Conservation (phyloP, 2,113 vertebrate species). For the Marmota monax region DNA sequence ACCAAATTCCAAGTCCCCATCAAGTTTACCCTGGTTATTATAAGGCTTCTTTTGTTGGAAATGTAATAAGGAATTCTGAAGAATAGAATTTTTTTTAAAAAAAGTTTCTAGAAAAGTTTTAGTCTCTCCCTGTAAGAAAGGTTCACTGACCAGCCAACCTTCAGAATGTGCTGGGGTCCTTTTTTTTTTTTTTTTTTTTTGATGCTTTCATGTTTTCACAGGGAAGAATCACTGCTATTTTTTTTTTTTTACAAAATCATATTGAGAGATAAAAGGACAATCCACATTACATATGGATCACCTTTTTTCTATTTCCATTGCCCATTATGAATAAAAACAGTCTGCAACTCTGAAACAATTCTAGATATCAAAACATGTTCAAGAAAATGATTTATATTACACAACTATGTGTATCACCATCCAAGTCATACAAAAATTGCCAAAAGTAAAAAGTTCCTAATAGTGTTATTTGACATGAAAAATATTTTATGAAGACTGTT, state of each 20-base stretch:
- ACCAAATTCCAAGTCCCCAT: neutral
- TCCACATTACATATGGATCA: neutral
- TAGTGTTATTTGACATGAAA: constrained; percentile 7
- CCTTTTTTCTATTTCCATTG: constrained; percentile 34
- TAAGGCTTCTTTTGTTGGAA: neutral
- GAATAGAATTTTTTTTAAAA: neutral
- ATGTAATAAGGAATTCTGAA: neutral
- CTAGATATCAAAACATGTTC: constrained; percentile 16
- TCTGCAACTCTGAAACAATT: neutral
- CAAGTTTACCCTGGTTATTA: neutral
- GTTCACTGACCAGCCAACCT: neutral
- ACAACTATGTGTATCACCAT: neutral
- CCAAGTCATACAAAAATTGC: neutral
- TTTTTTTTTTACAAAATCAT: neutral
- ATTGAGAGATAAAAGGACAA: neutral
- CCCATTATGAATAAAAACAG: neutral
- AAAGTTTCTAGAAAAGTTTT: neutral
- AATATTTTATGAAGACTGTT: neutral
- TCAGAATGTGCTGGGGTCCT: neutral
- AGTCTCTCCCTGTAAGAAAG: neutral
- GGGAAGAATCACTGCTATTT: neutral
- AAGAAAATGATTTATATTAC: neutral
- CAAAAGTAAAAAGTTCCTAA: neutral
- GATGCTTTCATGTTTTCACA: neutral
- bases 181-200: neutral